Base-by-base conservation (phyloP, 2,113 vertebrate species). In the Ophiodon elongatus region DNA sequence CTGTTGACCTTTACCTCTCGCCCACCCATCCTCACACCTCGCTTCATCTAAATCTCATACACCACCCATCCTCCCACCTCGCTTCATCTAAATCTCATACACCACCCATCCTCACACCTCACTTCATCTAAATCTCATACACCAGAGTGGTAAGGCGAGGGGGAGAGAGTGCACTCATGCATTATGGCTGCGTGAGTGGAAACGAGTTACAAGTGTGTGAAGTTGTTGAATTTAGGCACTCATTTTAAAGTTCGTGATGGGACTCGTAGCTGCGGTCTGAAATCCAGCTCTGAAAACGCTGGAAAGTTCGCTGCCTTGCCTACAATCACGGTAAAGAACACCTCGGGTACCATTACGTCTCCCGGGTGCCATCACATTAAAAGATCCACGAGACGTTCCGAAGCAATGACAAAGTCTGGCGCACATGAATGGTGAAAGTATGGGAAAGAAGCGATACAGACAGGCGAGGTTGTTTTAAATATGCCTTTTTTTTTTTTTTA, bases 1-100 rank as follows among this genome's bases (percentile, higher is more conserved):
- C 41, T 74, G 76, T 91, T 91, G 78, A 91, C 87, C 89, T 90
- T 84, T 78, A 77, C 29, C 72, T 13, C 52, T 81, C 75, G 52
- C 39, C 33, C 75, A 82, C 72, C 78, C 65, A 56, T 83, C 82
- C 43, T 69, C 80, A 63, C 37, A 31, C 72, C 35, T 78, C 35
- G 1, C 68, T 73, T 35, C 43, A 56, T 67, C 37, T 57, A 57
- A 74, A 70, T 63, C 83, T 79, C 76, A 69, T 39, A 76, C 29
- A 78, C 23, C 31, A 80, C 72, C 78, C 65, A 56, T 83, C 82
- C 43, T 69, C 80, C 66, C 37, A 31, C 72, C 35, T 78, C 35
- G 1, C 68, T 73, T 35, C 43, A 56, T 67, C 37, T 57, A 57
- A 74, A 70, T 63, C 83, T 79, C 76, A n/a, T n/a, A n/a, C n/a